These are phyloP conservation scores for Dioctria rufipes DNA, from an alignment of 2,888 invertebrate genomes.

Conservation along the genomic window DNA sequence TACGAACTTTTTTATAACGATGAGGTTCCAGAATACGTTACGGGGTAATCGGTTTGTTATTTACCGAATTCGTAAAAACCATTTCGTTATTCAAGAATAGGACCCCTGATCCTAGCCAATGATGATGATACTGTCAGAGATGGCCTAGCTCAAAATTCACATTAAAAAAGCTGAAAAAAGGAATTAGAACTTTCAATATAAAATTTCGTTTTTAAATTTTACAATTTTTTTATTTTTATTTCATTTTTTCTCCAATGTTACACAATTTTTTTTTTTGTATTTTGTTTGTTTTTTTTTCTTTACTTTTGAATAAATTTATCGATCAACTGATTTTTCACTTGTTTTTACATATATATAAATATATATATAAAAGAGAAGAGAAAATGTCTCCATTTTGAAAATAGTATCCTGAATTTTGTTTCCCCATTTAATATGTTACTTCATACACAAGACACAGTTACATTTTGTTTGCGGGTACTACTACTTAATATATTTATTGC, in stretches of 20 bases:
- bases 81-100: too few relatives aligned
- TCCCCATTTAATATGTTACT: not conserved
- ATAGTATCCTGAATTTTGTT: constrained; percentile 16
- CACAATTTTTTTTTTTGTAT: constrained; percentile 7
- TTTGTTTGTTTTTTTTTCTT: constrained; percentile 25
- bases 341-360: not conserved
- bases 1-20: too few relatives aligned
- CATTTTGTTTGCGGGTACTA: not conserved
- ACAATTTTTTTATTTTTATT: constrained; percentile 47
- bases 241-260: constrained; percentile 44
- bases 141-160: too few relatives aligned
- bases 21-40: too few relatives aligned
- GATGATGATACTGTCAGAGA: too few relatives aligned
- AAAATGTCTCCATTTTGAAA: constrained; percentile 9
- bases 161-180: too few relatives aligned
- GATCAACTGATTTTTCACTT: constrained; percentile 11
- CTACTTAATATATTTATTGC: too few relatives aligned
- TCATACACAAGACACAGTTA: constrained; percentile 1
- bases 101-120: too few relatives aligned
- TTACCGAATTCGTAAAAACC: too few relatives aligned
- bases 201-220: constrained; percentile 16
- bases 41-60: too few relatives aligned
- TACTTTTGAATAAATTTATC: constrained; percentile 20
- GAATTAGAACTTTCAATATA: too few relatives aligned
- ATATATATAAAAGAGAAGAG: constrained; percentile 5